phyloP scores from a whole-genome alignment of 2,113 vertebrate species.

The Mesoclemmys tuberculata region DNA sequence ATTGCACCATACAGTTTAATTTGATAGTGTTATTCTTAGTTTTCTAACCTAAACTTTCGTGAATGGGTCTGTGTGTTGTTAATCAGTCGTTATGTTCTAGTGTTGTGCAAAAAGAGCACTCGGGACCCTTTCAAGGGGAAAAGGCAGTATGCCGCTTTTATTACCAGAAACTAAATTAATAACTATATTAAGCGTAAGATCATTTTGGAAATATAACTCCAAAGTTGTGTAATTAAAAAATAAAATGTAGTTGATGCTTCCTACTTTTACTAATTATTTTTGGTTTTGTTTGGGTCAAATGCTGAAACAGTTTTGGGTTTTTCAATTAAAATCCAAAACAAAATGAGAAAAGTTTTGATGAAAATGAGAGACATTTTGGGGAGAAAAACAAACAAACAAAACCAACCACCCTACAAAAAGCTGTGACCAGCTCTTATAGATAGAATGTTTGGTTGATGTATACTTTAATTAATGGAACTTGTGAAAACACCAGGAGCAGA shows the following conservation, averaged over 20 bases:
- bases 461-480: neutral
- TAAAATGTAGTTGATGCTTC: neutral
- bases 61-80: neutral
- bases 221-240: neutral
- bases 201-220: neutral
- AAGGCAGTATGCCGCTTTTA: too few relatives aligned
- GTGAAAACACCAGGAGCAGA: too few relatives aligned
- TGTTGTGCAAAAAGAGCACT: too few relatives aligned
- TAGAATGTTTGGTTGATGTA: neutral
- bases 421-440: neutral
- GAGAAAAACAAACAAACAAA: too few relatives aligned
- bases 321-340: neutral
- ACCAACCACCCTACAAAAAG: neutral
- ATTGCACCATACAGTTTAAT: neutral
- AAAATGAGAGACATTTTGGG: too few relatives aligned
- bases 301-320: neutral
- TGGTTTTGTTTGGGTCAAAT: too few relatives aligned
- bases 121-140: too few relatives aligned
- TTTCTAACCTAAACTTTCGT: neutral
- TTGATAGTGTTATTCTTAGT: neutral
- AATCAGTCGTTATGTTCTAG: neutral
- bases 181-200: too few relatives aligned
- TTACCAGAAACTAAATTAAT: too few relatives aligned
- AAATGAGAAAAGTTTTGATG: neutral
- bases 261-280: neutral